Conservation (phyloP, 2,113 vertebrate genomes). For the Vireo altiloquus region DNA sequence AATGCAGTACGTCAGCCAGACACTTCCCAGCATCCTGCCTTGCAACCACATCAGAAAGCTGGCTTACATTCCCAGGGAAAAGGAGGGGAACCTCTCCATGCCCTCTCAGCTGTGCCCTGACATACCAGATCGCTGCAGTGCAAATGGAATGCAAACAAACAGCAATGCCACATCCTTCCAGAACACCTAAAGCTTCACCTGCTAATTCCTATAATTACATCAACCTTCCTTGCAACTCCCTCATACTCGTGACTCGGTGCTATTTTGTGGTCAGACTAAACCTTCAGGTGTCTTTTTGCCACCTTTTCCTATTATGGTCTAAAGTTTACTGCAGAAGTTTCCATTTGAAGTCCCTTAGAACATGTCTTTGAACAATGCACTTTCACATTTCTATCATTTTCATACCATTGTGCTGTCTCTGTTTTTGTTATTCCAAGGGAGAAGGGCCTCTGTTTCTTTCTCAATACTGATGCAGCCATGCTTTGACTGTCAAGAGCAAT, state of each 20-base stretch:
- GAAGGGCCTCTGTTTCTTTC: neutral
- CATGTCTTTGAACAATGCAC: neutral
- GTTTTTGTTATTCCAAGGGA: neutral
- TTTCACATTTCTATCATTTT: neutral
- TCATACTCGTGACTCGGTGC: neutral
- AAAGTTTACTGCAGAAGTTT: neutral
- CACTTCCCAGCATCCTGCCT: neutral
- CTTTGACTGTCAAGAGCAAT: neutral
- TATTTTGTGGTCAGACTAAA: neutral
- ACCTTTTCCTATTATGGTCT: neutral
- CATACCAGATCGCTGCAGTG: rapidly evolving
- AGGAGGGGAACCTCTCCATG: neutral
- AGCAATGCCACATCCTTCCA: neutral
- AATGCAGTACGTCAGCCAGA: neutral
- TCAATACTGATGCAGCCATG: neutral
- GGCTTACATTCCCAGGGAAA: neutral
- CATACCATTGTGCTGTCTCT: neutral
- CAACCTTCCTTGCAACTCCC: neutral
- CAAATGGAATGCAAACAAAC: constrained; percentile 23
- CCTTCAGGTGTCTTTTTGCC: neutral
- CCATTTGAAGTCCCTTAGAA: neutral
- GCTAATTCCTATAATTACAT: neutral
- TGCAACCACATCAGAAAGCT: constrained; percentile 28
- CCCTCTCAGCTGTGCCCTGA: neutral
- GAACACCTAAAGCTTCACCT: neutral